These are phyloP conservation scores for Diarsia dahlii DNA, from an alignment of 2,888 invertebrate genomes.

Conservation along the genomic window DNA sequence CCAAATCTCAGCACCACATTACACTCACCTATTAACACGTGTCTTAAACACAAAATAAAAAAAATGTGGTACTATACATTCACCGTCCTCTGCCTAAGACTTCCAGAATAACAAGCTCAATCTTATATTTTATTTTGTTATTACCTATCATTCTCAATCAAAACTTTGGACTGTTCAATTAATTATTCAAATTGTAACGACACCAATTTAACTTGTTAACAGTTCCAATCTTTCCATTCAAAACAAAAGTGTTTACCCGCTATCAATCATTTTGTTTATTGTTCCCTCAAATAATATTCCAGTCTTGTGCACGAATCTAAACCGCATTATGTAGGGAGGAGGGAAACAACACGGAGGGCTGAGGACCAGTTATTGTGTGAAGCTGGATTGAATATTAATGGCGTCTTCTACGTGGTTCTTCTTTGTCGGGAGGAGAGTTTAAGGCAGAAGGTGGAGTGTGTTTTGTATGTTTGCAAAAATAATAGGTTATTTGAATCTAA, in stretches of 20 bases:
- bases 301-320: slow-evolving; percentile 58
- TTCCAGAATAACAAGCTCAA: background rate
- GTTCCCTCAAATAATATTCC: slow-evolving; percentile 53
- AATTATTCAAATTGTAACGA: slow-evolving; percentile 29
- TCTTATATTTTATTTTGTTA: background rate
- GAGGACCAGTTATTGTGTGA: slow-evolving; percentile 64
- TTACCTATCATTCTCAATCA: background rate
- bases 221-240: slow-evolving; percentile 31
- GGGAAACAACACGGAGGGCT: slow-evolving; percentile 58
- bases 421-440: slow-evolving; percentile 10
- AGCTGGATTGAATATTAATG: slow-evolving; percentile 67
- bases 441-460: slow-evolving; percentile 36
- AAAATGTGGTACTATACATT: background rate
- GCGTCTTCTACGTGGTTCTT: slow-evolving; percentile 53
- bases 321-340: slow-evolving; percentile 51
- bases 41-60: background rate
- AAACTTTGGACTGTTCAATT: slow-evolving; percentile 25
- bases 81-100: background rate
- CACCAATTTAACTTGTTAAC: slow-evolving; percentile 50
- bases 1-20: background rate
- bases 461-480: background rate
- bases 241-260: slow-evolving; percentile 58
- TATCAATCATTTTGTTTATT: slow-evolving; percentile 57
- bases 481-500: background rate
- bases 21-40: background rate